phyloP scores from a whole-genome alignment of 2,797 vertebrate genomes.

The Eulemur coronatus region DNA sequence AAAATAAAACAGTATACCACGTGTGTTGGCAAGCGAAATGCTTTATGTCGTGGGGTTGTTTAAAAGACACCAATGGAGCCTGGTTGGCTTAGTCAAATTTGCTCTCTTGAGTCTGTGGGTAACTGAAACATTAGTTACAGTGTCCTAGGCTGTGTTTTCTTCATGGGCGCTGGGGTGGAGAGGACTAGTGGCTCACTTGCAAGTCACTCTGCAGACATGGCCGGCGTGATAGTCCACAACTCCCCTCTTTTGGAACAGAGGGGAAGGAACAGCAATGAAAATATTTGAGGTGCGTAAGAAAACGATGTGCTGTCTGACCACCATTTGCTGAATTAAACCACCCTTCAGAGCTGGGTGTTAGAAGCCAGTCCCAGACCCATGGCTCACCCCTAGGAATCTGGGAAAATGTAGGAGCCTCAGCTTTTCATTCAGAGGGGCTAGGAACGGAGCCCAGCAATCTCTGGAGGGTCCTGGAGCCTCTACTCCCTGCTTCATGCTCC shows the following conservation, averaged over 20 bases:
- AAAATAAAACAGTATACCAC: slow-evolving; percentile 74
- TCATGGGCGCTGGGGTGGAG: not conserved
- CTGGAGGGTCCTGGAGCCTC: not conserved
- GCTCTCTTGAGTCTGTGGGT: slow-evolving; percentile 62
- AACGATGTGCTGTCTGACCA: not conserved
- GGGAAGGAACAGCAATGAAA: not conserved
- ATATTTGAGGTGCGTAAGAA: not conserved
- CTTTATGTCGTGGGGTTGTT: slow-evolving; percentile 64
- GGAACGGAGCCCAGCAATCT: not conserved
- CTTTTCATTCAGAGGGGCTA: not conserved
- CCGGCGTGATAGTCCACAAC: not conserved
- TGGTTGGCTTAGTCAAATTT: slow-evolving; percentile 22
- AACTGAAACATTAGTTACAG: slow-evolving; percentile 53
- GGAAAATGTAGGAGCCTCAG: not conserved
- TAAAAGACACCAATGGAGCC: slow-evolving; percentile 64
- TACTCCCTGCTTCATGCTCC: not conserved
- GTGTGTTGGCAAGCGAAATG: slow-evolving; percentile 64
- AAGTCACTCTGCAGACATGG: not conserved
- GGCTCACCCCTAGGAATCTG: not conserved
- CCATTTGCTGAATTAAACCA: not conserved
- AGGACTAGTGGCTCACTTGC: not conserved
- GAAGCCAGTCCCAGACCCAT: not conserved
- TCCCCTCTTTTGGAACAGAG: not conserved
- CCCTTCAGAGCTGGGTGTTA: not conserved
- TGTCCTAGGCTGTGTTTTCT: slow-evolving; percentile 48